Base-by-base conservation (phyloP, 2,888 invertebrate species). In the Colostygia pectinataria region DNA sequence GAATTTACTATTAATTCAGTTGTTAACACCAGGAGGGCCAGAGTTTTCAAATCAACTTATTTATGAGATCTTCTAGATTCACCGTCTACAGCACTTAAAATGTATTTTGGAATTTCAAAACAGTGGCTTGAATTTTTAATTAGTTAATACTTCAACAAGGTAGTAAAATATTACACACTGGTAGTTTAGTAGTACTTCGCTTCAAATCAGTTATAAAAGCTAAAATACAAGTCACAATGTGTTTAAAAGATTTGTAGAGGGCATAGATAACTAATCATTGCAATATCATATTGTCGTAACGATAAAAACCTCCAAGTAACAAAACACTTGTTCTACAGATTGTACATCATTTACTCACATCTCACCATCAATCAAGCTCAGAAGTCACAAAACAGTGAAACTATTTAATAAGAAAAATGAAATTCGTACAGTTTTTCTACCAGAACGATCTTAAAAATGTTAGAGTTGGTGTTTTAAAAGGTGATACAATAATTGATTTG, bases 391-490 rank as follows among this genome's bases (percentile, higher is more conserved):
- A 2, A 15, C 31, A 20, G 40, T 33, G 28, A 46, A 8, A 67
- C 4, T 29, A 42, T 5, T 28, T 20, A 33, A n/a, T 6, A 25
- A 25, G 5, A 41, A 81, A 74, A 12, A 92, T 93, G 93, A 92
- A 94, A 64, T 93, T 94, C 59, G 92, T 95, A 27, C 95, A 95
- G 66, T 95, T 93, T 67, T 80, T 83, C 50, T 83, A 71, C 18
- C 64, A 66, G 44, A 58, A 91, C 61, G 86, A 88, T 31, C 92
- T 92, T 2, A 87, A 91, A 0, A 90, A 64, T 28, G 63, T 65
- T 1, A 63, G 92, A 15, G 80, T 94, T 24, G 95, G 95, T 1
- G 92, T 92, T 39, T 85, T 93, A 23, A 80, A 91, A 7, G 84
- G 90, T 20, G 87, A 92, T 39, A 92, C 92, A 10, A 91, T 93